Conservation (phyloP, 2,113 vertebrate species). For the Panthera tigris region DNA sequence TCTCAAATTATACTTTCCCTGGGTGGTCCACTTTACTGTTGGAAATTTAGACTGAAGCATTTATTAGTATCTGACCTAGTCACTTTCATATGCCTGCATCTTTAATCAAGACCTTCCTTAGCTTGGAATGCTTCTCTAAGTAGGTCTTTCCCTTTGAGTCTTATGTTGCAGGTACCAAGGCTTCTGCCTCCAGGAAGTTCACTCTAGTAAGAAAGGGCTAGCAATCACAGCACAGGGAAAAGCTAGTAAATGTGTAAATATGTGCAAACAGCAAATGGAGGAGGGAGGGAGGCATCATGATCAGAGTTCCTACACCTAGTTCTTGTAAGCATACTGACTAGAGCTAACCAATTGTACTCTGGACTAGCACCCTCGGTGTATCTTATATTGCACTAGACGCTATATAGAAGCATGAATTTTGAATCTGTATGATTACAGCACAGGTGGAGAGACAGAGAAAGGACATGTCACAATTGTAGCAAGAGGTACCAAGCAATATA, state of each 20-base stretch:
- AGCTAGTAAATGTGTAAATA: not conserved
- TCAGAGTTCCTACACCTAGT: not conserved
- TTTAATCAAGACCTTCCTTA: not conserved
- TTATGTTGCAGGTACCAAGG: not conserved
- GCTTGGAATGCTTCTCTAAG: not conserved
- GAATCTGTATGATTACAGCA: not conserved
- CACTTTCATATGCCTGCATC: not conserved
- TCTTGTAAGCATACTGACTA: not conserved
- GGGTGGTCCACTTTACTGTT: not conserved
- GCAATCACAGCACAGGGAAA: not conserved
- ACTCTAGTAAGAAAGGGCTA: not conserved
- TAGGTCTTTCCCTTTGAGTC: not conserved
- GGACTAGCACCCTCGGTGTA: not conserved
- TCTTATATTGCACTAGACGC: not conserved
- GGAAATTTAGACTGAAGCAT: not conserved
- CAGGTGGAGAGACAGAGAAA: not conserved
- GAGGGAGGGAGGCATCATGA: not conserved
- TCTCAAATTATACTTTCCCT: not conserved
- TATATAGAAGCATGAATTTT: not conserved
- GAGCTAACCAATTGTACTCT: not conserved
- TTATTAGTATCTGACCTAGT: not conserved
- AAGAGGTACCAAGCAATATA: not conserved
- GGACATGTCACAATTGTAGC: not conserved
- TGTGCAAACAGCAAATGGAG: not conserved
- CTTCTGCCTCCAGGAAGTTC: not conserved